Percentiles rank a stretch among this genome's conserved stretches.
Conservation (phyloP, 2,113 vertebrate species). For the Nymphicus hollandicus region DNA sequence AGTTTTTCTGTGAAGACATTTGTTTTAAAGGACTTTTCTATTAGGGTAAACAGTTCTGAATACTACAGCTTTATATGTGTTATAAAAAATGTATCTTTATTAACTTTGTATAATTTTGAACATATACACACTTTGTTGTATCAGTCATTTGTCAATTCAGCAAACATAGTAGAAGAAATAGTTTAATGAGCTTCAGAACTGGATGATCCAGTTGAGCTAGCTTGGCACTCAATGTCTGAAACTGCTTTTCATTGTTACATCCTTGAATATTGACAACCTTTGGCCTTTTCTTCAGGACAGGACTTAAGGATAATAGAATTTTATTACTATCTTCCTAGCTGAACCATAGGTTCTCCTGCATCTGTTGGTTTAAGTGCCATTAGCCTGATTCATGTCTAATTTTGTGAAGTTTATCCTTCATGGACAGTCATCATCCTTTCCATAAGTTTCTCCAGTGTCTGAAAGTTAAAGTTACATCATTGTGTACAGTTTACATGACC, state of each 20-base stretch:
- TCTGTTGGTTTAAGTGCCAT: background rate
- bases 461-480: background rate
- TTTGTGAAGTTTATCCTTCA: background rate
- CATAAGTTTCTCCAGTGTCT: background rate
- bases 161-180: background rate
- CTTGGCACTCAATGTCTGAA: background rate
- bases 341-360: background rate
- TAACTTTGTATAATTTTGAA: background rate
- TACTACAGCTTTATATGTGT: background rate
- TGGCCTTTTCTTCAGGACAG: background rate
- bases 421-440: background rate
- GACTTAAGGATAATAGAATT: background rate
- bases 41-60: background rate
- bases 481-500: background rate
- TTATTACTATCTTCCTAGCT: background rate
- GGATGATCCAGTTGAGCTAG: background rate
- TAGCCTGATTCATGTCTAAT: background rate
- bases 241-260: background rate
- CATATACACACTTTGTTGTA: background rate
- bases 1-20: background rate
- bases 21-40: background rate
- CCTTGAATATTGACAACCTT: background rate
- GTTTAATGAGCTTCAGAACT: background rate
- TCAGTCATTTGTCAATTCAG: background rate
- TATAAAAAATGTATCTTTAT: background rate